Base-by-base conservation (phyloP, 2,113 vertebrate genomes). In the Esox niger region DNA sequence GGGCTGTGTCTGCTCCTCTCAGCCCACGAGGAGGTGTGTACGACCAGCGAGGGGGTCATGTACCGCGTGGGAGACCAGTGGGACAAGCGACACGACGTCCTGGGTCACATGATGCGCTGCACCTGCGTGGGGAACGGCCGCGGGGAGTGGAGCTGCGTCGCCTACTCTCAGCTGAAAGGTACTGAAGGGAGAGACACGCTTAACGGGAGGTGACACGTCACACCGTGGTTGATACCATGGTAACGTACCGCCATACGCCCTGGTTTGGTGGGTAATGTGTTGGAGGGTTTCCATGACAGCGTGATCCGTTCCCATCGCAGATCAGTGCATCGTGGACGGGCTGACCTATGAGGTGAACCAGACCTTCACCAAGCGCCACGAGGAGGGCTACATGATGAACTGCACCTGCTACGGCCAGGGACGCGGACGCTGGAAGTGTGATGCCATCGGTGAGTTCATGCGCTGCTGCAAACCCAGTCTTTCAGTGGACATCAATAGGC, bases 41-140 rank as follows among this genome's bases (percentile, higher is more conserved):
- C 97, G 15, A 95, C 94, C 73, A 95, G 85, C 0, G 95, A 98
- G 2, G 95, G 96, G 6, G 89, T 92, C 62, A 98, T 98, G 96
- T 94, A 95, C 68, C 96, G 94, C 2, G 88, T 97, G 6, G 94
- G 95, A 0, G 97, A 99, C 69, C 93, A 99, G 79, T 99, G 97
- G 97, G 97, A 99, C 80, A 98, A 98, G 32, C 94, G 90, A 8
- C 96, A 99, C 0, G 95, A 98, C 17, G 78, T 86, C 60, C 87
- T 95, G 89, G 96, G 97, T 66, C 95, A 99, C 80, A 94, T 95
- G 95, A 98, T 98, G 97, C 91, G 93, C 76, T 99, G 97, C 82
- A 97, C 93, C 0, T 99, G 97, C 64, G 76, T 89, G 9, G 97
- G 97, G 9, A 96, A 92, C 0, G 96, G 96, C 2, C 96, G 97